These are phyloP conservation scores for Caenorhabditis sp. DNA, from an alignment of 2,888 invertebrate genomes.

Conservation along the genomic window DNA sequence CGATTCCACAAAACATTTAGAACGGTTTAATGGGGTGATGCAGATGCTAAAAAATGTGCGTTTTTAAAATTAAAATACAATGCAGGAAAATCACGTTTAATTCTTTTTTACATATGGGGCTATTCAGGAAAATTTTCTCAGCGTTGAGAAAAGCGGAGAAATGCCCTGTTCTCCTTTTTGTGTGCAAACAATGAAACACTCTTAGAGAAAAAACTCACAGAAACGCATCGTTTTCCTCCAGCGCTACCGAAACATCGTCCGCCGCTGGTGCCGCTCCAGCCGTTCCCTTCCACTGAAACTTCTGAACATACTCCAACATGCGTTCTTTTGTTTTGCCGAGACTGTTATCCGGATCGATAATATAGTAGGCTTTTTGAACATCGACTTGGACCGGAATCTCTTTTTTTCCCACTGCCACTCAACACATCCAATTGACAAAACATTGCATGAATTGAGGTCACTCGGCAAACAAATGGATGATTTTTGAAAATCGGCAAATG, in stretches of 20 bases:
- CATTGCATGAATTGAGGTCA: slow-evolving; percentile 54
- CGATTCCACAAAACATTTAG: slow-evolving; percentile 62
- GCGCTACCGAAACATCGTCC: slow-evolving; percentile 37
- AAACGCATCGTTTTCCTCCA: slow-evolving; percentile 57
- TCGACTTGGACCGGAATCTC: slow-evolving; percentile 57
- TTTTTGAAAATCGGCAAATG: slow-evolving; percentile 50
- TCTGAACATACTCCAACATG: slow-evolving; percentile 49
- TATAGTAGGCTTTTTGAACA: slow-evolving; percentile 57
- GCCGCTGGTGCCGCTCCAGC: slow-evolving; percentile 45
- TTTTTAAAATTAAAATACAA: too few relatives aligned
- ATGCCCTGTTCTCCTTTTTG: too few relatives aligned
- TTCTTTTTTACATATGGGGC: too few relatives aligned
- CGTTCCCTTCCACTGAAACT: slow-evolving; percentile 56
- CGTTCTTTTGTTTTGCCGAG: slow-evolving; percentile 57
- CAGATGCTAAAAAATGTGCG: too few relatives aligned
- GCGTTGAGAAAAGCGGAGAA: too few relatives aligned
- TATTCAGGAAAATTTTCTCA: too few relatives aligned
- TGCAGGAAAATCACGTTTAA: too few relatives aligned
- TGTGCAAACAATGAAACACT: too few relatives aligned
- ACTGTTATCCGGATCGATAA: slow-evolving; percentile 65
- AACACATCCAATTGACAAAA: slow-evolving; percentile 26
- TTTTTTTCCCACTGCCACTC: neutral
- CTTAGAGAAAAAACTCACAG: too few relatives aligned
- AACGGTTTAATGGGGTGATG: too few relatives aligned
- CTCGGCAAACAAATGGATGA: slow-evolving; percentile 53